Evolutionary conservation across 2,113 vertebrate species (phyloP), one percentile per base, ranked within the genome.

Genomic region (Mesoclemmys tuberculata): DNA sequence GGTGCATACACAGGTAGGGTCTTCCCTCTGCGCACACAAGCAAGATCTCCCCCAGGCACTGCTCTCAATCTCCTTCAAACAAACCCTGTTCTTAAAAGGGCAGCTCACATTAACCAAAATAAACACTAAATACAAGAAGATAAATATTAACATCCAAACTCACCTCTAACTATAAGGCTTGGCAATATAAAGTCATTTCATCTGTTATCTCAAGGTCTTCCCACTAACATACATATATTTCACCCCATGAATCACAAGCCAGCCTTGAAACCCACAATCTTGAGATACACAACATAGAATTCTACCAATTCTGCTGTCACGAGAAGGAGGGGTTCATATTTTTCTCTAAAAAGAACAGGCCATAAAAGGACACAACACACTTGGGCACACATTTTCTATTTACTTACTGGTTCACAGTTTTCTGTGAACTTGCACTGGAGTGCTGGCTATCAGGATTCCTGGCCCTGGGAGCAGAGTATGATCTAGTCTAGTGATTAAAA

Each of bases 251-350:
- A 64, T 61, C 58, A 31, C 0, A 0, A 52, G 26, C 10, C 2
- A 41, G 38, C 80, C 88, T 94, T 82, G 58, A 94, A 94, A 87
- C 19, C 11, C 52, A 84, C 64, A 90, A 48, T 44, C 44, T 82
- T 80, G 24, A 2, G 1, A 56, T 85, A 41, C 41, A 90, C 90
- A 58, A 31, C 8, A 86, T 11, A 51, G 8, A 74, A 13, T 19
- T 3, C 27, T 38, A 48, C 6, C 56, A 77, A 61, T 8, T 29
- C 48, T 61, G 29, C 27, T 55, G 74, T 29, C 51, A 77, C 35
- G 55, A 38, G 83, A 84, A 82, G 44, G 29, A 87, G 13, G 54
- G 22, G 38, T 71, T 11, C 12, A 71, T 61, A 18, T 11, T 22
- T 41, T 75, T 44, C n/a, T 75, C 24, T 75, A 75, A 11, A 4